Base-by-base conservation (phyloP, 2,113 vertebrate species). In the Acinonyx jubatus region DNA sequence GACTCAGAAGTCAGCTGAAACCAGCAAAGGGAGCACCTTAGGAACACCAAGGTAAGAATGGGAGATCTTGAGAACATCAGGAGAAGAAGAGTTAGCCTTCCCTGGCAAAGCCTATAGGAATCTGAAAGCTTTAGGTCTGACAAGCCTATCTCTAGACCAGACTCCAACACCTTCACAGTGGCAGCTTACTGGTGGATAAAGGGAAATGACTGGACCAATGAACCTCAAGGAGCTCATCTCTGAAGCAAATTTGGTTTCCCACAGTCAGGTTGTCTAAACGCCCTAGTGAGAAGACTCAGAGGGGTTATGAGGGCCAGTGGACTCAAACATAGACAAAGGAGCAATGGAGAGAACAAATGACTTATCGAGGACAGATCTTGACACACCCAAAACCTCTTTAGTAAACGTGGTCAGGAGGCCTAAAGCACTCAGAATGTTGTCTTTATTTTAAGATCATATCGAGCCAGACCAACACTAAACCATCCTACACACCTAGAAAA, bases 91-190 rank as follows among this genome's bases (percentile, higher is more conserved):
- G 18, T 15, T 48, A 41, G 71, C 6, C 6, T 45, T 45, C 31
- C 11, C 5, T 48, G 69, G 16, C 55, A 48, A 85, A 81, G 19
- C 25, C 29, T 78, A 8, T 29, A 81, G 48, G n/a, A 23, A 48
- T 68, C 29, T 74, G n/a, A 95, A 63, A 78, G 11, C 15, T 41
- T 18, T 63, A 29, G 33, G 7, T n/a, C 52, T 71, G 15, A 69
- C 48, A 93, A 93, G 41, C 15, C n/a, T 90, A 41, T 78, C 25
- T 88, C 31, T 65, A 95, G 36, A 79, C 50, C n/a, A 97, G 50
- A 93, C 68, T 16, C 41, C 88, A 88, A 48, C 61, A 65, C 16
- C 19, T 68, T 25, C 0, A 5, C 38, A 36, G 23, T 41, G 48
- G 61, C 11, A 61, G 69, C 36, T 74, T 4, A 66, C 13, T 48